phyloP scores from a whole-genome alignment of 37 sponge, comb jelly and placozoan species.

The Tethya wilhelma region DNA sequence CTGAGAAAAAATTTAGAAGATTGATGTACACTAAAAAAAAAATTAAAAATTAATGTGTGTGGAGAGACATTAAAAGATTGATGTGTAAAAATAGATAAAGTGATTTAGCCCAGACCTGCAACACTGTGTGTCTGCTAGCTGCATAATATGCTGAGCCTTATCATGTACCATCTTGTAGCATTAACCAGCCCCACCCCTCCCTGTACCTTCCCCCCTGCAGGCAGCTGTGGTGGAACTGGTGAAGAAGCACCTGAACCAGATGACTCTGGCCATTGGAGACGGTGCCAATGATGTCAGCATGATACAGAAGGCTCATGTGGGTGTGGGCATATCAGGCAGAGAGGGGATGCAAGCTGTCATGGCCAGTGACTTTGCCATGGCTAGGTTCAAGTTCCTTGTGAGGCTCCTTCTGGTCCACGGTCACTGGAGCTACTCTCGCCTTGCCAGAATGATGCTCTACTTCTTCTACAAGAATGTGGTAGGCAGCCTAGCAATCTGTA shows the following conservation, averaged over 20 bases:
- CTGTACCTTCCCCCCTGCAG: too few relatives aligned
- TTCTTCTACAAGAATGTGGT: slow-evolving; percentile 94
- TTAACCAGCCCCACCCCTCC: too few relatives aligned
- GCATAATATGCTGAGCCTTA: too few relatives aligned
- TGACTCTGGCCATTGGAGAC: slow-evolving; percentile 89
- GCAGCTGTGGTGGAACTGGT: slow-evolving; percentile 76
- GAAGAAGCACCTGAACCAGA: slow-evolving; percentile 37
- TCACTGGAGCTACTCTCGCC: slow-evolving; percentile 83
- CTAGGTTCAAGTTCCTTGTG: slow-evolving; percentile 72
- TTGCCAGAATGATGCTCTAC: slow-evolving; percentile 74
- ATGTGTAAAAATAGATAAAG: too few relatives aligned
- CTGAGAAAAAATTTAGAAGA: too few relatives aligned
- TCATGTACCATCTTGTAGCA: too few relatives aligned
- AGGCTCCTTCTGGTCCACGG: slow-evolving; percentile 89
- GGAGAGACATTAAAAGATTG: too few relatives aligned
- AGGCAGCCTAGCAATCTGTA: slow-evolving; percentile 6
- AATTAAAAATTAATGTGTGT: too few relatives aligned
- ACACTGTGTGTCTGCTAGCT: too few relatives aligned
- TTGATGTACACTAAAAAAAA: too few relatives aligned
- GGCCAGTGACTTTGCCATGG: slow-evolving; percentile 87
- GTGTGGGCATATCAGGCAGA: slow-evolving; percentile 82
- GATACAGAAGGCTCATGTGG: slow-evolving; percentile 89
- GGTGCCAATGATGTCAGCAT: slow-evolving; percentile 96
- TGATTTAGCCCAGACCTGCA: too few relatives aligned
- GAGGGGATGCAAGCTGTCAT: slow-evolving; percentile 87